Evolutionary conservation across 2,113 vertebrate species (phyloP), one percentile per base, ranked within the genome.

Genomic region (Clupea harengus): DNA sequence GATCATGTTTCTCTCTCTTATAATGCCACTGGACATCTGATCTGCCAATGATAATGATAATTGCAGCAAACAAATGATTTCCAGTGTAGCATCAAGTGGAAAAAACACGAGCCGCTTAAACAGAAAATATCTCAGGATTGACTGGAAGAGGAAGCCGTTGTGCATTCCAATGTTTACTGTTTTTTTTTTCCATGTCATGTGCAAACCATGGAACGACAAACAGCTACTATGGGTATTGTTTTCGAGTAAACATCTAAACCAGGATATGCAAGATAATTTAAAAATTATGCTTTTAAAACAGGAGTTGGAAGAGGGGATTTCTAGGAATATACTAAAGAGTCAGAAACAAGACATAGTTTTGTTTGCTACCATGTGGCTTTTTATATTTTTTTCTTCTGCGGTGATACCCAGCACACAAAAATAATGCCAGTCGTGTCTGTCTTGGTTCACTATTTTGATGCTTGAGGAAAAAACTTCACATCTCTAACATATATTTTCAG

Each of bases 21-120:
- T 92, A 89, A 92, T 90, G 90, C 91, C 91, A 89, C 81, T 81
- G 85, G 90, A 91, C 88, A 91, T 87, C 82, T 15, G 75, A 92
- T 92, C 92, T 92, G 93, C 91, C 89, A 86, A 81, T 85, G 89
- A 91, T 90, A 90, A 93, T 93, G 91, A 92, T 90, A 86, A 94
- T 91, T 92, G 88, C 91, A 81, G 84, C 60, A 88, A 90, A 92
- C 85, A 87, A 92, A 91, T 88, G 89, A 75, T 87, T 92, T 91
- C 87, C 90, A 91, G 86, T 82, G 85, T 81, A 83, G 82, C 83
- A 85, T 52, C 86, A 86, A 87, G 72, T 86, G 54, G 81, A 82
- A 89, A 83, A 46, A 83, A 82, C 87, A 85, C 32, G 44, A 72
- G 64, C 64, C 25, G 64, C 64, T 72, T 72, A 72, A 72, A 72